Percentiles rank a stretch among this genome's conserved stretches.
Evolutionary conservation across 92 coral and sea anemone species (phyloP).

Genomic region (Micromussa lordhowensis): DNA sequence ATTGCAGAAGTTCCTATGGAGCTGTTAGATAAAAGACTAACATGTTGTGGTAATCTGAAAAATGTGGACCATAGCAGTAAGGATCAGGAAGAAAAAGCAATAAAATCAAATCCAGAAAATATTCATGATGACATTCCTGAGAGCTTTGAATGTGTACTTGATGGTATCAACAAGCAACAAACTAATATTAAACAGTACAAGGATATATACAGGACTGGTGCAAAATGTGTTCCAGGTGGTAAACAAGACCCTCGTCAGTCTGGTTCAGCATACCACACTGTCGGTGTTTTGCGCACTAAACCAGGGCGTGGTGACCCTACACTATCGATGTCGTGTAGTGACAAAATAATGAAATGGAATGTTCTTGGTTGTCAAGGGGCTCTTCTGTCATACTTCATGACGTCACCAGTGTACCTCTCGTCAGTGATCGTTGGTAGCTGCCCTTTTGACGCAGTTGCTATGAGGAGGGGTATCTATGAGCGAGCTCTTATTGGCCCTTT

Average conservation of each 20-base stretch:
- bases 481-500: conserved; percentile 55
- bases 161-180: not conserved
- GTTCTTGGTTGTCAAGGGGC: conserved; percentile 97
- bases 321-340: conserved; percentile 98
- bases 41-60: not conserved
- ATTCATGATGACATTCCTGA: not conserved
- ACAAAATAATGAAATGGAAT: conserved; percentile 96
- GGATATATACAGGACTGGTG: conserved; percentile 95
- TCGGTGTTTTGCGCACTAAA: conserved; percentile 88
- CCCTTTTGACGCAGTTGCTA: conserved; percentile 69
- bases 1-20: not conserved
- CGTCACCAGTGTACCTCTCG: conserved; percentile 79
- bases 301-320: conserved; percentile 99
- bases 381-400: conserved; percentile 81
- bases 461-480: conserved; percentile 78
- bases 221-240: conserved; percentile 92
- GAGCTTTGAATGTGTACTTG: not conserved
- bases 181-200: not conserved
- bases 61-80: not conserved
- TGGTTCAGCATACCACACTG: conserved; percentile 79
- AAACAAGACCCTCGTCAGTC: conserved; percentile 78
- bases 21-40: not conserved
- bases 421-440: conserved; percentile 90
- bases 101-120: not conserved
- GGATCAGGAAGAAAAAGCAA: not conserved